Evolutionary conservation across 2,113 vertebrate species (phyloP).

Genomic region (Leptocoma aspasia): DNA sequence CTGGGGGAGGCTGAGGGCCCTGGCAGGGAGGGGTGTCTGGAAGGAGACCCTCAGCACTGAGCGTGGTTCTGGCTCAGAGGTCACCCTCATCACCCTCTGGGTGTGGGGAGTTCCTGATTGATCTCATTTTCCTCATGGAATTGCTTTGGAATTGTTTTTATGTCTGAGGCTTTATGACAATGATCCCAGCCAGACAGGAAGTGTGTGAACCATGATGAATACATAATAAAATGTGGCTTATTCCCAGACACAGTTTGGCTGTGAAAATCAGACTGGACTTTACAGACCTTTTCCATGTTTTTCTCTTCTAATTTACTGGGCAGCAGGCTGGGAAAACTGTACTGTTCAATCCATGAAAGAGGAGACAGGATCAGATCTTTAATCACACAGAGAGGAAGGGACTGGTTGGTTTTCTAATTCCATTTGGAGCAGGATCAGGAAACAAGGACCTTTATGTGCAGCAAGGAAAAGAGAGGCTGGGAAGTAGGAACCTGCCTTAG

Average conservation of each 20-base stretch:
- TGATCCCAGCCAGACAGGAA: conserved; percentile 21
- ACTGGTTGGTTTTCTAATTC: background rate
- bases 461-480: background rate
- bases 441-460: background rate
- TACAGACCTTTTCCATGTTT: background rate
- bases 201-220: background rate
- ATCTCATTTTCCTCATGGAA: background rate
- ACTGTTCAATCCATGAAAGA: background rate
- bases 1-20: background rate
- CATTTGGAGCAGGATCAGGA: background rate
- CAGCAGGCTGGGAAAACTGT: background rate
- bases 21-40: background rate
- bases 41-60: background rate
- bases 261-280: background rate
- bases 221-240: background rate
- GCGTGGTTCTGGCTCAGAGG: background rate
- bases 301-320: background rate
- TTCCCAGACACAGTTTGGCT: background rate
- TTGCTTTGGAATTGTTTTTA: background rate
- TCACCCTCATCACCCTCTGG: background rate
- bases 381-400: background rate
- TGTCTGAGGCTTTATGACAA: conserved; percentile 1
- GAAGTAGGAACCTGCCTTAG: background rate
- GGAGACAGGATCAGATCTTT: background rate
- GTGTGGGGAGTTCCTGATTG: background rate